A percentile compares a stretch with the other conserved stretches of the same genome.
Evolutionary conservation across 2,113 vertebrate genomes (phyloP).

Genomic region (Bubalus kerabau): DNA sequence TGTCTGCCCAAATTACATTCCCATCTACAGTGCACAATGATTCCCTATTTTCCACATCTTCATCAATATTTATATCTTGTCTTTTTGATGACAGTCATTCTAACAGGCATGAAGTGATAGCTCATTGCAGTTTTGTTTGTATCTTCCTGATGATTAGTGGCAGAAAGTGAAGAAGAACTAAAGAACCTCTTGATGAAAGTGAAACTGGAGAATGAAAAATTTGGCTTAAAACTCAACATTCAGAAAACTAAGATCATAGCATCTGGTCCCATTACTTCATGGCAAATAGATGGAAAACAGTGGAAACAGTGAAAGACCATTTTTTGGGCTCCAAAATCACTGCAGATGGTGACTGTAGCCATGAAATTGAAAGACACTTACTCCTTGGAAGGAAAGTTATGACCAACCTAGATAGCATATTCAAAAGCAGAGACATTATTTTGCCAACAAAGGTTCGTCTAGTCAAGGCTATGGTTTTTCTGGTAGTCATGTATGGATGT

Average conservation of each 20-base stretch:
- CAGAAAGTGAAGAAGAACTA: background rate
- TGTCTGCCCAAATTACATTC: background rate
- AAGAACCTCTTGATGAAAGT: background rate
- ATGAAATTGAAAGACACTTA: background rate
- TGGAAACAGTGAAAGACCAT: background rate
- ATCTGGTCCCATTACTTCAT: background rate
- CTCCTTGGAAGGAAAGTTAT: background rate
- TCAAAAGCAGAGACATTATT: background rate
- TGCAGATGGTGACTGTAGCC: background rate
- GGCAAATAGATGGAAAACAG: background rate
- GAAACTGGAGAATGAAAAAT: background rate
- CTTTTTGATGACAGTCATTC: background rate
- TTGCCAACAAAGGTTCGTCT: background rate
- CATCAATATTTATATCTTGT: background rate
- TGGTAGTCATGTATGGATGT: fast-evolving
- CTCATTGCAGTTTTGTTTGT: background rate
- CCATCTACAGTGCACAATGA: background rate
- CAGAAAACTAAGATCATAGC: background rate
- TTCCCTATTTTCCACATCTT: background rate
- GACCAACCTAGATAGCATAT: background rate
- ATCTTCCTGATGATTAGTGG: background rate
- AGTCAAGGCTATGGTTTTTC: background rate
- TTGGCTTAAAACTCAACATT: background rate
- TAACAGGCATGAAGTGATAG: background rate
- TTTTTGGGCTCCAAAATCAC: background rate